Base-by-base conservation (phyloP, 2,888 invertebrate genomes). In the Penaeus monodon region DNA sequence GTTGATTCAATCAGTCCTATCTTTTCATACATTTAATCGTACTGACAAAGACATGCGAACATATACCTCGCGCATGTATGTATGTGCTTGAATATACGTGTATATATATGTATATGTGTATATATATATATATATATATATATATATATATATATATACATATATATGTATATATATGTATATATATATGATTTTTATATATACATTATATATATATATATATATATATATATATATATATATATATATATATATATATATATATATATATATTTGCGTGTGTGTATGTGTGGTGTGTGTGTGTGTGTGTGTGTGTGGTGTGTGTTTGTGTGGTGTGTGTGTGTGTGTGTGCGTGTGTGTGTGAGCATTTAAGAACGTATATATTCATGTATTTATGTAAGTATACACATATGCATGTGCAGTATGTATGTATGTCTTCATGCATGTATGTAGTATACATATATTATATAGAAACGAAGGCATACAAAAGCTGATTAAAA, bases 171-270 rank as follows among this genome's bases (percentile, higher is more conserved):
- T 27, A 8, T 73, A 73, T 73, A 73, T 73, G n/a, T 7, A 73
- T 73, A 2, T 73, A 29, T 73, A 12, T 73, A 73, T n/a, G n/a
- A n/a, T n/a, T n/a, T n/a, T 33, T 27, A 7, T 29, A 17, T 17
- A 57, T 14, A 49, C 1, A 49, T 49, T 1, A 57, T 20, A 57
- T 17, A 57, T 33, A 70, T 33, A 70, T 33, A 70, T n/a, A 70
- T 70, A 70, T 70, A 70, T 70, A 70, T 70, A 70, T 70, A 70
- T 70, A 70, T 70, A 70, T 70, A 70, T 70, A 70, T 70, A 70
- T 70, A 70, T 70, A 70, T 70, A 70, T 70, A 70, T 70, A 70
- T 70, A 70, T 70, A 70, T 70, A 70, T 70, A 70, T 70, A 70
- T 29, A n/a, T n/a, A n/a, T n/a, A n/a, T n/a, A n/a, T n/a, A n/a